Base-by-base conservation (phyloP, 2,797 vertebrate species). In the Anisognathus igniventris region DNA sequence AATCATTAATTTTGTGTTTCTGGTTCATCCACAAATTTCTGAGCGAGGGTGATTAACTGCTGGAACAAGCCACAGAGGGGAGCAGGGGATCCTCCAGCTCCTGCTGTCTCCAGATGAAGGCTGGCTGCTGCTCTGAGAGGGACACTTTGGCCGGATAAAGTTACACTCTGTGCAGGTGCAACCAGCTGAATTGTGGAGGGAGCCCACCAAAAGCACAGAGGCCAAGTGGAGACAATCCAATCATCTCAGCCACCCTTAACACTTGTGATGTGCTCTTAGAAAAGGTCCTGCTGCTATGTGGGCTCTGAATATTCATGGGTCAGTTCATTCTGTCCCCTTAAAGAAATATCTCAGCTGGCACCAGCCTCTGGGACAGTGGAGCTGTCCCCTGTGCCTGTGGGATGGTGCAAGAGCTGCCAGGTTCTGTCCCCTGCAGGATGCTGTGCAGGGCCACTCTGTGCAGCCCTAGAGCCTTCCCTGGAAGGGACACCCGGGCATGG, bases 1-100 rank as follows among this genome's bases (percentile, higher is more conserved):
- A 92, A 90, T 83, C 25, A 60, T 90, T 81, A 81, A 81, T 84
- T 92, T 86, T 56, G 40, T 1, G 10, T 88, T 90, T 74, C 61
- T 75, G 14, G 58, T 84, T 78, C 48, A 48, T 40, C 72, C 54
- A 70, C 71, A 57, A 20, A 44, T 85, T 87, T 82, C 81, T 51
- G 75, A 71, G 60, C 0, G 0, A 53, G 33, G 62, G 35, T 78
- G 83, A 72, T 81, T 83, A 80, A 37, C 83, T 53, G 58, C 74
- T 78, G 80, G 86, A 70, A 68, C 40, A 30, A 58, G 80, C 35
- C 76, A 75, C 70, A 8, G 8, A 92, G 73, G 70, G 76, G 31
- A 92, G 70, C 9, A 3, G 54, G 54, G 66, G 45, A 45, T 83
- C 70, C 61, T 83, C 53, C 10, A 0, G 72, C 12, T 80, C 48